Percentiles rank a stretch among this genome's conserved stretches.
phyloP scores from a whole-genome alignment of 2,797 vertebrate species.

The Aldrovandia affinis region DNA sequence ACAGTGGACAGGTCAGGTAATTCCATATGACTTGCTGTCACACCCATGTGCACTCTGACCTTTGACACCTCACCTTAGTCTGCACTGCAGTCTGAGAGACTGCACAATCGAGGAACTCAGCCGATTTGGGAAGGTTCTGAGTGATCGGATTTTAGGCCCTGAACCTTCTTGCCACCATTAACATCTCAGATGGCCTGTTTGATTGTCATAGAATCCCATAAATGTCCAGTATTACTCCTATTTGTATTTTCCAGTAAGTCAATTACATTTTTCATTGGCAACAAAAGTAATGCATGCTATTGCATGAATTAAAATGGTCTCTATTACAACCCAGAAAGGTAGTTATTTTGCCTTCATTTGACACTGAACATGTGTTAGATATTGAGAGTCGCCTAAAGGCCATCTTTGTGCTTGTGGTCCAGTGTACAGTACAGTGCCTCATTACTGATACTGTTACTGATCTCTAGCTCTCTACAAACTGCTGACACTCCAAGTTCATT shows the following conservation, averaged over 20 bases:
- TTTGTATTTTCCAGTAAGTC: too few species aligned
- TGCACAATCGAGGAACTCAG: background rate
- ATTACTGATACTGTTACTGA: too few species aligned
- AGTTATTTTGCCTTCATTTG: background rate
- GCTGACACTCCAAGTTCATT: background rate
- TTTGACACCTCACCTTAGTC: slow-evolving; percentile 27
- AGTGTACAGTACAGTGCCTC: too few species aligned
- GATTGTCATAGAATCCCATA: background rate
- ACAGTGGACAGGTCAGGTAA: slow-evolving; percentile 47
- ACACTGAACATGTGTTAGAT: background rate
- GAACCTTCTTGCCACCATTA: background rate
- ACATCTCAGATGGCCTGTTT: background rate
- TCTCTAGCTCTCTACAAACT: too few species aligned
- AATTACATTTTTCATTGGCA: background rate
- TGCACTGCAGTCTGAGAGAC: background rate
- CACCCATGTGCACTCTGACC: slow-evolving; percentile 3
- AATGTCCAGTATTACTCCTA: too few species aligned
- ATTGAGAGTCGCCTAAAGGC: too few species aligned
- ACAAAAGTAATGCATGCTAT: background rate
- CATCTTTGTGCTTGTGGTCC: too few species aligned
- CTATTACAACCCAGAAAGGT: background rate
- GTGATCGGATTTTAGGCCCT: background rate
- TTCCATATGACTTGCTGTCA: slow-evolving; percentile 12
- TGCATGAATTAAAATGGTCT: background rate
- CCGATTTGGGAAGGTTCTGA: background rate